phyloP scores from a whole-genome alignment of 2,113 vertebrate genomes.

The Ictalurus punctatus region DNA sequence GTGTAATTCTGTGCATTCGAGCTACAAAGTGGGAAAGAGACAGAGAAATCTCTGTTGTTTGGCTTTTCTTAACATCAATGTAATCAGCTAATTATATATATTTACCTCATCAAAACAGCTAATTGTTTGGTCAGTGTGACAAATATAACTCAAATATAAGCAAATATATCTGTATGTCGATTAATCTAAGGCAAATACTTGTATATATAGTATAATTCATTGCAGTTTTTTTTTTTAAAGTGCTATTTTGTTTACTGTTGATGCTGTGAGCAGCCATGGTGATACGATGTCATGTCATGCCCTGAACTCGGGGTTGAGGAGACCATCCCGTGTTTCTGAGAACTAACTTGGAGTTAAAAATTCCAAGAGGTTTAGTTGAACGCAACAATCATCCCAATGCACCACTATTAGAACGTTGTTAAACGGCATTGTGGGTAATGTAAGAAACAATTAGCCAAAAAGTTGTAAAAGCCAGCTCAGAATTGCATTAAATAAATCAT shows the following conservation, averaged over 20 bases:
- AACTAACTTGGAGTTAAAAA: not conserved
- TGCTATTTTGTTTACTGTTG: not conserved
- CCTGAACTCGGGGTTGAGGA: not conserved
- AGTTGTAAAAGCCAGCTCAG: not conserved
- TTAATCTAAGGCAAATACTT: not conserved
- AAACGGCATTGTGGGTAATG: not conserved
- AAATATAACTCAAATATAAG: not conserved
- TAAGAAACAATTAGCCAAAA: not conserved
- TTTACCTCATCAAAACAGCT: not conserved
- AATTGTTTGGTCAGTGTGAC: not conserved
- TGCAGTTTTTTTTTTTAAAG: not conserved
- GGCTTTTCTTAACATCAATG: not conserved
- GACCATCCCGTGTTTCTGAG: not conserved
- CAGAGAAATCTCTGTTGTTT: not conserved
- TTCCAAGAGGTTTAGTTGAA: not conserved
- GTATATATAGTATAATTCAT: not conserved
- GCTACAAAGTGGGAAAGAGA: not conserved
- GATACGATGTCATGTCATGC: not conserved
- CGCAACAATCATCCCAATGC: not conserved
- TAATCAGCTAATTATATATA: not conserved
- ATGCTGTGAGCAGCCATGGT: not conserved
- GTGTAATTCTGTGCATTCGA: not conserved
- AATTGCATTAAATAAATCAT: not conserved
- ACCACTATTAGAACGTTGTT: not conserved
- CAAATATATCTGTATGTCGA: not conserved